A percentile compares a stretch with the other conserved stretches of the same genome.
Conservation (phyloP, 2,113 vertebrate genomes). For the Tragulus kanchil region DNA sequence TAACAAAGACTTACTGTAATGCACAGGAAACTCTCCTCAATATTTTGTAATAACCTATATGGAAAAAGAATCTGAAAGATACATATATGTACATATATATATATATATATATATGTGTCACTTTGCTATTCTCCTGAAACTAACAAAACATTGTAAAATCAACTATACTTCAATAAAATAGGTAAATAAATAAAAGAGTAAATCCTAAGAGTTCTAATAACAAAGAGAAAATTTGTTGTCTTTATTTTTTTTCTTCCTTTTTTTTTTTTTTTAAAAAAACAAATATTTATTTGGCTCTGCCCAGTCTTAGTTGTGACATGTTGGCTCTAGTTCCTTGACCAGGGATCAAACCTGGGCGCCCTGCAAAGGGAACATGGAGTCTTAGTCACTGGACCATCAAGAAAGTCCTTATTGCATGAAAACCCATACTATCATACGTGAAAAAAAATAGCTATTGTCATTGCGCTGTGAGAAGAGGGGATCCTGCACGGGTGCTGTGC, state of each 20-base stretch:
- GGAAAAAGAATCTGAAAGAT: not conserved
- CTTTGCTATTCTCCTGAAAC: not conserved
- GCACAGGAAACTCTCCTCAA: not conserved
- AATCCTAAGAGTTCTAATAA: not conserved
- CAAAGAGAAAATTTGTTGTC: not conserved
- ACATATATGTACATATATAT: too few species aligned
- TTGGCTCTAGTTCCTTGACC: not conserved
- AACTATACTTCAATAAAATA: not conserved
- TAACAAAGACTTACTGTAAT: not conserved
- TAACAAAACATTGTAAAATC: not conserved
- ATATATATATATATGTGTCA: not conserved
- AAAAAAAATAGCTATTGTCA: too few species aligned
- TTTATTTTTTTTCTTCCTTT: not conserved
- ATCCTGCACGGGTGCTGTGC: too few species aligned
- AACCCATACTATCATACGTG: too few species aligned
- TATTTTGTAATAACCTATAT: not conserved
- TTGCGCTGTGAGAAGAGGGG: too few species aligned
- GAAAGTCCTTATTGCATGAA: not conserved
- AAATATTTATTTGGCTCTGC: not conserved
- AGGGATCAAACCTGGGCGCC: not conserved
- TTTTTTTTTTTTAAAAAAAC: not conserved
- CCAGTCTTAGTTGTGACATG: not conserved
- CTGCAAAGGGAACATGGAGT: not conserved
- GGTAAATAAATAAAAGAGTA: not conserved
- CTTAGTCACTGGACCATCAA: not conserved